Conservation (phyloP, 2,113 vertebrate genomes). For the Oriolus oriolus region DNA sequence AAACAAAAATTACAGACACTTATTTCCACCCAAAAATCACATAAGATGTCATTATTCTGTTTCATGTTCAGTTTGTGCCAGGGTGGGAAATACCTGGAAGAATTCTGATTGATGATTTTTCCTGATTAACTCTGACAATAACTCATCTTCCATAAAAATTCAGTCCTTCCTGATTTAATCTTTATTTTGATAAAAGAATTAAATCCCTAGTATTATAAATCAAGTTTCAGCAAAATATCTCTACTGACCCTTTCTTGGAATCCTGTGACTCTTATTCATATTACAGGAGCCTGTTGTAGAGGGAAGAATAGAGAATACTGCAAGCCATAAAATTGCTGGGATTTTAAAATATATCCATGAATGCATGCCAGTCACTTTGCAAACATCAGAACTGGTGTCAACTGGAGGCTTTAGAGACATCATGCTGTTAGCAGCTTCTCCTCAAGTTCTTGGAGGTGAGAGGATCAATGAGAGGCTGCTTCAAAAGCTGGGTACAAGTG, state of each 20-base stretch:
- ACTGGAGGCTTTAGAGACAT: neutral
- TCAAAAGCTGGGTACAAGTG: constrained; percentile 24
- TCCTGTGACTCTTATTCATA: neutral
- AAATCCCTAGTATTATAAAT: neutral
- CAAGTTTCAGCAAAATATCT: neutral
- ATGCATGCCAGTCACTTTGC: neutral
- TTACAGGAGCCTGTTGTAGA: neutral
- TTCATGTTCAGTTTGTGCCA: neutral
- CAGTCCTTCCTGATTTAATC: neutral
- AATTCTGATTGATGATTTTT: neutral
- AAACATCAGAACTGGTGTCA: neutral
- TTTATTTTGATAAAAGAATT: neutral
- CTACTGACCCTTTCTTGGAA: neutral
- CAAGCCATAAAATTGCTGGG: neutral
- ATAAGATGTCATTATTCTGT: neutral
- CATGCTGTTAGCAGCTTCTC: neutral
- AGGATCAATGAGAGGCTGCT: constrained; percentile 1
- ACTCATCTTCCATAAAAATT: neutral
- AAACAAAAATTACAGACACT: neutral
- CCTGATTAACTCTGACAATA: neutral
- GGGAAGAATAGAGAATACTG: neutral
- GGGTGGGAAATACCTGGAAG: neutral
- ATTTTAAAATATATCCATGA: neutral
- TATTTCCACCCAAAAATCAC: neutral
- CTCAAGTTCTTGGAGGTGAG: neutral